Percentiles rank a stretch among this genome's conserved stretches.
These are phyloP conservation scores for Rhagoletis zephyria DNA, from an alignment of 1,140 invertebrate genomes.

Conservation along the genomic window DNA sequence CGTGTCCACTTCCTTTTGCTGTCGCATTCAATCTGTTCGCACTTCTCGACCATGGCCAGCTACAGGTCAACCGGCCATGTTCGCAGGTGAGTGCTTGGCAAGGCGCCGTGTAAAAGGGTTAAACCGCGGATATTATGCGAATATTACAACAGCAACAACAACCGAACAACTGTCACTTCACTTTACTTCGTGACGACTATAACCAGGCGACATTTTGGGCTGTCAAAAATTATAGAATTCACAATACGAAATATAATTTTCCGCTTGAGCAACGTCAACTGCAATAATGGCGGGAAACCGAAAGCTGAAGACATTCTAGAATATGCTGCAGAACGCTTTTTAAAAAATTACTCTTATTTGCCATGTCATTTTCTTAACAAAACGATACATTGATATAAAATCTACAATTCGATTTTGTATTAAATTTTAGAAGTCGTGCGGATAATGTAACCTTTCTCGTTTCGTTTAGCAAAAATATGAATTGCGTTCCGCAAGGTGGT, in stretches of 20 bases:
- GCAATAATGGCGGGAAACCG: too few relatives aligned
- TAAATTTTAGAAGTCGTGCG: too few relatives aligned
- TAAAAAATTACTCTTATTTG: too few relatives aligned
- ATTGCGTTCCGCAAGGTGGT: too few relatives aligned
- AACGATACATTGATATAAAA: too few relatives aligned
- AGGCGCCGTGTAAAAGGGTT: background rate
- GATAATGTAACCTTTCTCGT: too few relatives aligned
- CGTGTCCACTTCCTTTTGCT: background rate
- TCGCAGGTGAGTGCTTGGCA: slow-evolving; percentile 21
- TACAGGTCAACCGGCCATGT: slow-evolving; percentile 21
- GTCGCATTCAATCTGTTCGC: slow-evolving; percentile 24
- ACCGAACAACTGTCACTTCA: background rate
- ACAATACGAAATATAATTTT: slow-evolving; percentile 54
- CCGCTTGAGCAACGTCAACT: slow-evolving; percentile 4
- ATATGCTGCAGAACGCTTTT: too few relatives aligned
- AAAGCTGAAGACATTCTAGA: too few relatives aligned
- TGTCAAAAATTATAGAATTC: background rate
- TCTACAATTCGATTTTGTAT: too few relatives aligned
- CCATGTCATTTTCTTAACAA: too few relatives aligned
- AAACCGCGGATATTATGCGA: background rate
- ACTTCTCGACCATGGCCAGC: background rate
- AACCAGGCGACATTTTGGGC: background rate
- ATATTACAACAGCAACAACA: background rate
- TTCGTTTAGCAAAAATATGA: too few relatives aligned
- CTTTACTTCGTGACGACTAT: background rate